Conservation (phyloP, 2,888 invertebrate species). For the Agrotis puta region DNA sequence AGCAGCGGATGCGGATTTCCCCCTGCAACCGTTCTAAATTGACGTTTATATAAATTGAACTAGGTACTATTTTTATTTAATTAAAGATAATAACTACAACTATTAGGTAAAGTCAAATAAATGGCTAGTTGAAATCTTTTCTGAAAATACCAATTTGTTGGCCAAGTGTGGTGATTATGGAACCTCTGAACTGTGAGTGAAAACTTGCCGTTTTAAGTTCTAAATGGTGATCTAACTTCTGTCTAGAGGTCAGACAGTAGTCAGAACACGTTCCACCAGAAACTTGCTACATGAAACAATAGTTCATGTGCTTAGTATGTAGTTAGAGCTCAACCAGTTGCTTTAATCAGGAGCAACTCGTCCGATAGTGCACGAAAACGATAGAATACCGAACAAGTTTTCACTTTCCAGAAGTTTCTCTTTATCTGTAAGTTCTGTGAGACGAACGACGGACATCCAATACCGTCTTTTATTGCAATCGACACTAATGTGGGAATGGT, state of each 20-base stretch:
- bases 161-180: background rate
- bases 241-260: constrained; percentile 9
- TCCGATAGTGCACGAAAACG: constrained; percentile 36
- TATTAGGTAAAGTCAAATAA: background rate
- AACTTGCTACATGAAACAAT: constrained; percentile 39
- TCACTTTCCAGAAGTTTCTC: constrained; percentile 47
- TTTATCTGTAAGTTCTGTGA: constrained; percentile 23
- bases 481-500: background rate
- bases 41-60: too few species aligned
- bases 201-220: background rate
- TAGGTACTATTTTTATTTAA: too few species aligned
- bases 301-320: constrained; percentile 38
- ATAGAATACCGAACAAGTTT: constrained; percentile 41
- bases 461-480: constrained; percentile 13
- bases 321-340: constrained; percentile 38
- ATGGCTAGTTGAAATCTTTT: background rate
- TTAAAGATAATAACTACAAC: background rate
- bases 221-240: constrained; percentile 4
- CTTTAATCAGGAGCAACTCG: constrained; percentile 56
- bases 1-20: too few species aligned
- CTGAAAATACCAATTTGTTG: background rate
- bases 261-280: constrained; percentile 33
- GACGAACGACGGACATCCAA: background rate
- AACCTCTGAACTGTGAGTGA: background rate
- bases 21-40: too few species aligned